These are phyloP conservation scores for Arremon brunneinucha DNA, from an alignment of 2,797 vertebrate genomes.

Conservation along the genomic window DNA sequence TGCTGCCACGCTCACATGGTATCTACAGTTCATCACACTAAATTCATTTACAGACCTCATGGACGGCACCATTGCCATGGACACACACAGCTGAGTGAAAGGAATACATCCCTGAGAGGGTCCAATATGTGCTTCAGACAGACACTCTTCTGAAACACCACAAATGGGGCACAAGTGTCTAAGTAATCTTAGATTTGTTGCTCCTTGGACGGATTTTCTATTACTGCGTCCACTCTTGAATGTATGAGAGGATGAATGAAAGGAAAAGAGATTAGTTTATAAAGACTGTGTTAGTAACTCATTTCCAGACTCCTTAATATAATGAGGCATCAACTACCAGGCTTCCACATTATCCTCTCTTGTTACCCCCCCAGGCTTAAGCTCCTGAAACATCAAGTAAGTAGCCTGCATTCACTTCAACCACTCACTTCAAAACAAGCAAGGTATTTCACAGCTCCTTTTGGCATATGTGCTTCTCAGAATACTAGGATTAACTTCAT, in stretches of 20 bases:
- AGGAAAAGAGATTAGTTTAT: background rate
- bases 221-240: background rate
- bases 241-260: background rate
- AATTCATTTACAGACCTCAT: background rate
- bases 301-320: background rate
- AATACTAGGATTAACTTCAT: background rate
- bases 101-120: background rate
- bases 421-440: background rate
- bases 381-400: background rate
- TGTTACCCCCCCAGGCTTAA: background rate
- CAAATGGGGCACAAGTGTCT: background rate
- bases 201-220: background rate
- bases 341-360: background rate
- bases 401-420: background rate
- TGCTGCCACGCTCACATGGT: background rate
- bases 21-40: background rate
- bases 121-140: background rate
- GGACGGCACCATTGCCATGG: background rate
- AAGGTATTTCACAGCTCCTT: background rate
- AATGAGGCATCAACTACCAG: background rate
- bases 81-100: background rate
- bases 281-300: background rate
- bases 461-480: background rate
- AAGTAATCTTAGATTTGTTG: background rate
- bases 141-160: background rate